Evolutionary conservation across 2,888 invertebrate species (phyloP), one percentile per base, ranked within the genome.

Genomic region (Spatulosminthurus flaviceps): DNA sequence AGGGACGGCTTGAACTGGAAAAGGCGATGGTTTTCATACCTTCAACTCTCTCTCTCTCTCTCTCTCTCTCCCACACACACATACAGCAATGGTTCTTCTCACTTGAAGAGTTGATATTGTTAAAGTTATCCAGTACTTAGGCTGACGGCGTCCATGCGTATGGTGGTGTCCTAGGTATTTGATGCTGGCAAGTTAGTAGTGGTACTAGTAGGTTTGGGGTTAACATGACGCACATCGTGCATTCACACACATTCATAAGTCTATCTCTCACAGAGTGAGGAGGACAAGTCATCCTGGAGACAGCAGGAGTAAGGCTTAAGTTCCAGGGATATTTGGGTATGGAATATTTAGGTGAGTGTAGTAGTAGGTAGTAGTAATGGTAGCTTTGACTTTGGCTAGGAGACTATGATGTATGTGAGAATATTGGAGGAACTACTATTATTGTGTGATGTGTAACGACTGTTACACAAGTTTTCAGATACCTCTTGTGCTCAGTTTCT

Each of bases 1-100:
- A 82, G 80, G 82, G 82, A 81, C 80, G 81, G 77, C 78, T 64
- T 71, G 73, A 28, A 19, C 80, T 81, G 26, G 34, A 9, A 21
- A 34, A 29, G 26, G 9, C n/a, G 21, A 5, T 1, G 43, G 26
- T 24, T 73, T 42, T 42, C 42, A 41, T 70, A 70, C 41, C 41
- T 70, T 64, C 22, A 19, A 16, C 24, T 21, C 64, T 64, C 21
- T 11, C 73, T 75, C 34, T 64, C 28, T 24, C 4, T 19, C 74
- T 21, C 24, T 51, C 26, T 41, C 61, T 75, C 74, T 51, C 24
- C 42, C 64, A 64, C 75, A 61, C 19, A 11, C 51, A 51, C 34
- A 34, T 9, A 34, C 34, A 34, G 5, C 34, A 34, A 34, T 9
- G 9, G 34, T 73, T 73, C 72, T 72, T 22, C 22, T 21, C 64